Evolutionary conservation across 2,113 vertebrate genomes (phyloP), one percentile per base, ranked within the genome.

Genomic region (Furnarius figulus): DNA sequence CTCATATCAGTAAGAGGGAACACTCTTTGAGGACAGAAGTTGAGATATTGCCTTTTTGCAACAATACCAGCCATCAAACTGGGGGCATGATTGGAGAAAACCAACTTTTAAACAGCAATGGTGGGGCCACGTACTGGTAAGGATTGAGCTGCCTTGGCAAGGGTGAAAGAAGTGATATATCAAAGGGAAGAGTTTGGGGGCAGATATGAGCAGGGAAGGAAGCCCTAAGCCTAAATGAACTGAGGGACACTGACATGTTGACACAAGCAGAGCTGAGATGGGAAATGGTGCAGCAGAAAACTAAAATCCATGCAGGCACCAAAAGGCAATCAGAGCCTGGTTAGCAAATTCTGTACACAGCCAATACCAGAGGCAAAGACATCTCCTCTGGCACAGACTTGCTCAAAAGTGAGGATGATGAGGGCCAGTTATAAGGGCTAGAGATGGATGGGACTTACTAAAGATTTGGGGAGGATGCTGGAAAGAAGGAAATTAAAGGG

Each of bases 171-270:
- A 27, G 9, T n/a, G 37, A 18, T 23, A 2, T 31, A 65, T 78
- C 62, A 33, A 42, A 63, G 9, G 24, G 15, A 65, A 47, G 40
- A 14, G 12, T 22, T 17, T 14, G 18, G 18, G 52, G 35, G 50
- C 58, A 35, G 16, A 18, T 21, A 77, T 0, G 1, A 59, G 11
- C 22, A 56, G 46, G 42, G n/a, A n/a, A n/a, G n/a, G n/a, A n/a
- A 83, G 33, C 17, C 39, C 23, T 2, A 1, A 79, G 19, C 5
- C 37, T 46, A 14, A 40, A n/a, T 2, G 22, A 76, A 28, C 30
- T 1, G 1, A 75, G 28, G 27, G 25, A 65, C 63, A 4, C 6
- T 0, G 0, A 72, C 63, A 44, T 11, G 2, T 16, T 65, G 39
- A 55, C 21, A 5, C 1, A 3, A 75, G 16, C 12, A 62, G 14